A percentile compares a stretch with the other conserved stretches of the same genome.
Evolutionary conservation across 2,888 invertebrate genomes (phyloP).

Genomic region (Cheilosia scutellata): DNA sequence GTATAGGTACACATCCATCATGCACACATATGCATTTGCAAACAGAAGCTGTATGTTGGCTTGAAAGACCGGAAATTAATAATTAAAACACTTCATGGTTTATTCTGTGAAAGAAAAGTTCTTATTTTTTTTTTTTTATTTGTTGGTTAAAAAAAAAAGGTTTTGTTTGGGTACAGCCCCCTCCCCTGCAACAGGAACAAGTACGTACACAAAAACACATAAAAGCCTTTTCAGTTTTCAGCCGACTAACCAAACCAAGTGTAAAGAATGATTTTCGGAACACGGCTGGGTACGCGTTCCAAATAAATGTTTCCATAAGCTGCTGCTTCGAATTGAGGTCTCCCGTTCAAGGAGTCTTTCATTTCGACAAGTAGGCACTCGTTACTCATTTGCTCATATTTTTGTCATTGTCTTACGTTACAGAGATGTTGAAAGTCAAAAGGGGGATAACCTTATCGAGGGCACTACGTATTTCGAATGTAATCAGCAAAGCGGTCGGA

Average conservation of each 20-base stretch:
- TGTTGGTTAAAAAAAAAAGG: constrained; percentile 1
- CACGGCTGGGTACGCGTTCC: constrained; percentile 18
- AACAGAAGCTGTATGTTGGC: constrained; percentile 36
- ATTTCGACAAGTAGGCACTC: not conserved
- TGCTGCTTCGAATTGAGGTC: constrained; percentile 14
- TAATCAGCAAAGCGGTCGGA: not conserved
- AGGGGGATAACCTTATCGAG: not conserved
- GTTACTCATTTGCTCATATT: constrained; percentile 7
- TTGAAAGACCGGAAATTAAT: constrained; percentile 72
- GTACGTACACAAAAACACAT: not conserved
- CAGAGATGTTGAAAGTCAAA: not conserved
- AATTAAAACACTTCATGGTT: constrained; percentile 74
- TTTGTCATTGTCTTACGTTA: constrained; percentile 6
- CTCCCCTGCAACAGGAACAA: constrained; percentile 10
- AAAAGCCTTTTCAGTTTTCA: constrained; percentile 17
- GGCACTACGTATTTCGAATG: not conserved
- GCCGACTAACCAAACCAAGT: constrained; percentile 48
- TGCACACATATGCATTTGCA: constrained; percentile 46
- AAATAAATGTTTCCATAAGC: constrained; percentile 16
- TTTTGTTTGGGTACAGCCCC: constrained; percentile 4
- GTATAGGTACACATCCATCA: constrained; percentile 26
- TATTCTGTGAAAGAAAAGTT: constrained; percentile 50
- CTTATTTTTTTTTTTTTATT: constrained; percentile 22
- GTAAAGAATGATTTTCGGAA: constrained; percentile 35
- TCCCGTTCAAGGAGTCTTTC: constrained; percentile 19